These are phyloP conservation scores for Timema cristinae DNA, from an alignment of 2,888 invertebrate species.

Conservation along the genomic window DNA sequence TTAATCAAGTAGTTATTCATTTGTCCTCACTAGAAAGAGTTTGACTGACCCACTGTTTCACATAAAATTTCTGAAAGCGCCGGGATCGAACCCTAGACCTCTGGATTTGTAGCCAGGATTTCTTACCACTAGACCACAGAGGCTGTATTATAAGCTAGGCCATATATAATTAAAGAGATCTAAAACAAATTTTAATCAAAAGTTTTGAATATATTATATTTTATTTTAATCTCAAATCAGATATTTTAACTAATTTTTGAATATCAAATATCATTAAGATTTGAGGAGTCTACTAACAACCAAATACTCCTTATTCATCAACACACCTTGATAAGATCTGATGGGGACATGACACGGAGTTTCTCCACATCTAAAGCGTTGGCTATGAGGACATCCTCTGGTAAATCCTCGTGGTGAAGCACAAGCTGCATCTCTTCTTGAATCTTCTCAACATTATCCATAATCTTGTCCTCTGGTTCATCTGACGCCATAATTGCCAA, in stretches of 20 bases:
- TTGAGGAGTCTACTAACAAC: too few species aligned
- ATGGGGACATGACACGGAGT: conserved; percentile 66
- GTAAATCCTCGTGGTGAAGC: conserved; percentile 73
- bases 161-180: too few species aligned
- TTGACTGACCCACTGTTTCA: too few species aligned
- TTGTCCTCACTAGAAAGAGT: too few species aligned
- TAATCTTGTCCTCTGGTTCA: conserved; percentile 47
- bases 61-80: too few species aligned
- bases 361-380: conserved; percentile 68
- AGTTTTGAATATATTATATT: background rate
- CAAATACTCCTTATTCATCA: background rate
- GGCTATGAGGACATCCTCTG: conserved; percentile 62
- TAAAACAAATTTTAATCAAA: too few species aligned
- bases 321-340: conserved; percentile 70
- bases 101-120: too few species aligned
- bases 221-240: background rate
- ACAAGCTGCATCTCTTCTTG: conserved; percentile 61
- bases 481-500: conserved; percentile 62
- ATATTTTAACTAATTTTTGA: background rate
- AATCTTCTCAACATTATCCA: conserved; percentile 52
- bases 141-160: too few species aligned
- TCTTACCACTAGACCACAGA: too few species aligned
- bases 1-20: too few species aligned
- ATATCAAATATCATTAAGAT: background rate
- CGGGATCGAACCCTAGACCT: too few species aligned